Percentiles rank a stretch among this genome's conserved stretches.
Evolutionary conservation across 2,113 vertebrate species (phyloP).

Genomic region (Edolisoma coerulescens): DNA sequence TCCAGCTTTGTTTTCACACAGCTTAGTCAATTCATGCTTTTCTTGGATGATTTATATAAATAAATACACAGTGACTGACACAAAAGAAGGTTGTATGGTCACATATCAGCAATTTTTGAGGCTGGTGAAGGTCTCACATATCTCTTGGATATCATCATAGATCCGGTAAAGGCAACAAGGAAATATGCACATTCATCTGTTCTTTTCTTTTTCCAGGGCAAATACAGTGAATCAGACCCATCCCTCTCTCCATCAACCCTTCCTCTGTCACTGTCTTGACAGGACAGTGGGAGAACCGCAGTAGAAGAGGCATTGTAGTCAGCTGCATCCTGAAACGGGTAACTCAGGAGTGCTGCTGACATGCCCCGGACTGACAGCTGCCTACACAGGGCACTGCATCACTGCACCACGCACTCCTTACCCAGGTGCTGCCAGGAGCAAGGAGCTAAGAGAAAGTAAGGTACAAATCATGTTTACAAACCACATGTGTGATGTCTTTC

Average conservation of each 20-base stretch:
- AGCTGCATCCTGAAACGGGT: not conserved
- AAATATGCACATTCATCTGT: not conserved
- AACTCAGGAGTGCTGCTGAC: not conserved
- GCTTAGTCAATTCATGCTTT: not conserved
- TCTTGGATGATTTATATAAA: not conserved
- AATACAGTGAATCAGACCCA: not conserved
- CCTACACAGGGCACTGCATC: not conserved
- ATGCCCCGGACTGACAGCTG: not conserved
- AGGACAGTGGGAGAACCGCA: not conserved
- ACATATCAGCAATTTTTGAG: not conserved
- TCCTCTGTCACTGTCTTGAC: not conserved
- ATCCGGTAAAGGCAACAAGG: not conserved
- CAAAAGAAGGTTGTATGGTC: not conserved
- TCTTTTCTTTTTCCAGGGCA: not conserved
- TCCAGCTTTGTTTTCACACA: not conserved
- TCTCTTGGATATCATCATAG: not conserved
- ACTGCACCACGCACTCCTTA: not conserved
- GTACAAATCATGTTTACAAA: slow-evolving; percentile 30
- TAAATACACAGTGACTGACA: not conserved
- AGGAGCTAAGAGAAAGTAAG: not conserved
- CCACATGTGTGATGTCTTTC: slow-evolving; percentile 55
- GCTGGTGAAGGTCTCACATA: not conserved
- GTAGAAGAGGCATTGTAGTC: not conserved
- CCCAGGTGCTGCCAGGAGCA: not conserved
- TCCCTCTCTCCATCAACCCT: not conserved